phyloP scores from a whole-genome alignment of 2,797 vertebrate species.

The Microtus obscurus region DNA sequence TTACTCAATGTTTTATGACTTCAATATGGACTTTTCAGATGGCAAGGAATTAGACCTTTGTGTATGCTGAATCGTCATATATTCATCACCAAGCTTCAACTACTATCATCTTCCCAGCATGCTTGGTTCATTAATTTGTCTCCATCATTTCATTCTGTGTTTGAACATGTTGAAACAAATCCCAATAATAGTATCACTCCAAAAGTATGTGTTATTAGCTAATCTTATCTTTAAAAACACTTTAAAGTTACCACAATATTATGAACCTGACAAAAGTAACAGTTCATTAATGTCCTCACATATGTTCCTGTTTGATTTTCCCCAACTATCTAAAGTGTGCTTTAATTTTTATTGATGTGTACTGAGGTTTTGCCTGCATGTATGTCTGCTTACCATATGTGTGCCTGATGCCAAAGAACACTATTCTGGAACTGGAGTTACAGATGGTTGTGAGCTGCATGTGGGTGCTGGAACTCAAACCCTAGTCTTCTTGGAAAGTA shows the following conservation, averaged over 20 bases:
- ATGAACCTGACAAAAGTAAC: background rate
- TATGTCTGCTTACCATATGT: background rate
- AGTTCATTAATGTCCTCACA: constrained; percentile 17
- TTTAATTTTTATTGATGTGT: background rate
- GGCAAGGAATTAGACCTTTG: background rate
- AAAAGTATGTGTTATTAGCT: background rate
- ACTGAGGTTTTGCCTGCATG: background rate
- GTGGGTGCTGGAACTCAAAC: background rate
- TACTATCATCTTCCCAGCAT: background rate
- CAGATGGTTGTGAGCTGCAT: background rate
- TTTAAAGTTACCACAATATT: constrained; percentile 30
- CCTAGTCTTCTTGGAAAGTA: background rate
- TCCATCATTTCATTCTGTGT: constrained; percentile 23
- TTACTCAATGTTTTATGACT: background rate
- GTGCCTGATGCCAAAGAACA: background rate
- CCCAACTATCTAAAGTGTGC: background rate
- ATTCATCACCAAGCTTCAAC: background rate
- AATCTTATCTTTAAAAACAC: background rate
- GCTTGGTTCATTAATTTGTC: background rate
- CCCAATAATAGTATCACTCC: background rate
- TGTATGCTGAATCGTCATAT: background rate
- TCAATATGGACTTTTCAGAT: background rate
- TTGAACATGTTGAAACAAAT: background rate
- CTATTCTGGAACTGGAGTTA: background rate
- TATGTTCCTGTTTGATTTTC: background rate